A percentile compares a stretch with the other conserved stretches of the same genome.
These are phyloP conservation scores for Caenorhabditis sp. DNA, from an alignment of 2,888 invertebrate genomes.

Conservation along the genomic window DNA sequence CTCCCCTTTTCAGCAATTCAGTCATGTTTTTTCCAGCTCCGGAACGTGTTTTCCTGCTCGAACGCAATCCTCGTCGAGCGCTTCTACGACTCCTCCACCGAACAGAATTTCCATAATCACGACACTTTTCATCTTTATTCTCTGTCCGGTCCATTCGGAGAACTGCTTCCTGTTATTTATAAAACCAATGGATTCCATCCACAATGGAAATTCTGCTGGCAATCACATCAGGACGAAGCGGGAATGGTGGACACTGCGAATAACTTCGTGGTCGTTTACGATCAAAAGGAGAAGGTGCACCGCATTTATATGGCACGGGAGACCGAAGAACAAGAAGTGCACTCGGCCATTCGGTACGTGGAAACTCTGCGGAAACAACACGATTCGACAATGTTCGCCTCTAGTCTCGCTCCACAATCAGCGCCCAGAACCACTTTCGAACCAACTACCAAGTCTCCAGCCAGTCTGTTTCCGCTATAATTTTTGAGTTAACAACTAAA, in stretches of 20 bases:
- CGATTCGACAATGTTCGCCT: conserved; percentile 47
- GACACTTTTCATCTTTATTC: conserved; percentile 63
- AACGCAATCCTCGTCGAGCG: conserved; percentile 40
- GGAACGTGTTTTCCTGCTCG: conserved; percentile 39
- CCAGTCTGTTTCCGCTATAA: conserved; percentile 15
- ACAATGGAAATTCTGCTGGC: conserved; percentile 64
- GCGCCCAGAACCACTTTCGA: conserved; percentile 20
- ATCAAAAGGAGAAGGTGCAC: conserved; percentile 51
- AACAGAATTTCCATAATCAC: conserved; percentile 40
- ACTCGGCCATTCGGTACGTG: conserved; percentile 42
- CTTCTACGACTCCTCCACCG: conserved; percentile 42
- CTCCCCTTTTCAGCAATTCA: background rate
- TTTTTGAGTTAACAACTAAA: background rate
- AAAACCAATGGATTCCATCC: conserved; percentile 45
- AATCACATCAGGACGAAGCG: conserved; percentile 48
- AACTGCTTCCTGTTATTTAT: conserved; percentile 65
- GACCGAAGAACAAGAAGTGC: conserved; percentile 53
- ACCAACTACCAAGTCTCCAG: conserved; percentile 31
- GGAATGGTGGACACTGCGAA: conserved; percentile 37
- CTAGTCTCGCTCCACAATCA: conserved; percentile 21
- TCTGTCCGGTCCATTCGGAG: conserved; percentile 65
- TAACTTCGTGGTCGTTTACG: conserved; percentile 46
- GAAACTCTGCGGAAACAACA: conserved; percentile 36
- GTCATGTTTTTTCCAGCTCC: conserved; percentile 26
- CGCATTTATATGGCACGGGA: conserved; percentile 48